These are phyloP conservation scores for Drosophila lini DNA, from an alignment of 1,140 invertebrate species.

Conservation along the genomic window DNA sequence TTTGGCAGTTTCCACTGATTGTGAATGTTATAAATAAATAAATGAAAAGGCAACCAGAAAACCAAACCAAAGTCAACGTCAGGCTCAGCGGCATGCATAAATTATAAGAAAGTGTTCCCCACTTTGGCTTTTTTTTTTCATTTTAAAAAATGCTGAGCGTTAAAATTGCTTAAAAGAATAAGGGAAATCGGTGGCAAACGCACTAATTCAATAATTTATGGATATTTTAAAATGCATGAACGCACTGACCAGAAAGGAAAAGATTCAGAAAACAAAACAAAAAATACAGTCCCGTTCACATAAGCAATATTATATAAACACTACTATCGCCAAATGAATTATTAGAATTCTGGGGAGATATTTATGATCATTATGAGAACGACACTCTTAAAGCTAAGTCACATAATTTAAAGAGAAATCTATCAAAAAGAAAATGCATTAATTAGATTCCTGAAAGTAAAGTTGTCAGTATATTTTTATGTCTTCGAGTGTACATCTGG, in stretches of 20 bases:
- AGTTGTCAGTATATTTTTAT: background rate
- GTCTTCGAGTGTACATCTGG: background rate
- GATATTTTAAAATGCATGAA: conserved; percentile 10
- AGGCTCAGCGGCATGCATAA: conserved; percentile 8
- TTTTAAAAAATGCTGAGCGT: background rate
- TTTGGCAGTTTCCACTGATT: conserved; percentile 13
- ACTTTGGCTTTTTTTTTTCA: background rate
- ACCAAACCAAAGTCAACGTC: conserved; percentile 19
- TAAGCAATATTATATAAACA: background rate
- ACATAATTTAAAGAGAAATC: background rate
- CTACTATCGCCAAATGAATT: background rate
- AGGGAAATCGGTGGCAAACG: conserved; percentile 10
- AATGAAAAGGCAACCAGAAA: conserved; percentile 9
- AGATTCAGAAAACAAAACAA: background rate
- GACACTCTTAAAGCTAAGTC: background rate
- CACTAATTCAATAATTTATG: conserved; percentile 15
- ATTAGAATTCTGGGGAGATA: background rate
- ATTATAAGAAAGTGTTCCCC: conserved; percentile 6
- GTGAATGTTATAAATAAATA: conserved; percentile 18
- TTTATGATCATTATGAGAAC: background rate
- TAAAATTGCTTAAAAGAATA: conserved; percentile 18
- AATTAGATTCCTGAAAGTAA: too few species aligned
- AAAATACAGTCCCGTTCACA: background rate
- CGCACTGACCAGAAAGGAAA: background rate
- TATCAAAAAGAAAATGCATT: background rate